Percentiles rank a stretch among this genome's conserved stretches.
These are phyloP conservation scores for Apogon talboti DNA, from an alignment of 2,797 vertebrate genomes.

Conservation along the genomic window DNA sequence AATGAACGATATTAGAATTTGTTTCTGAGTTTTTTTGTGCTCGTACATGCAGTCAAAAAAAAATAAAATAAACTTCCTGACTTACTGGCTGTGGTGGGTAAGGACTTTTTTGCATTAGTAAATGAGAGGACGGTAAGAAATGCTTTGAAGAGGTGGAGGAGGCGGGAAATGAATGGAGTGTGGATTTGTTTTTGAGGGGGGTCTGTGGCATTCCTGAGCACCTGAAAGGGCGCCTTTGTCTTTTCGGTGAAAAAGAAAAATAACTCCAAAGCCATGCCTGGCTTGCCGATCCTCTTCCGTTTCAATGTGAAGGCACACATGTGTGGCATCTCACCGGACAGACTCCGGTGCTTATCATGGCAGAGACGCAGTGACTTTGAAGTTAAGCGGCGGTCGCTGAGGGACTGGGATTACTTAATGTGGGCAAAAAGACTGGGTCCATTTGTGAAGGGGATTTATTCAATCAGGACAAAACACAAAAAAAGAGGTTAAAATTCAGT, in stretches of 20 bases:
- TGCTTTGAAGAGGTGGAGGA: conserved; percentile 43
- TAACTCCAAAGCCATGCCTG: conserved; percentile 10
- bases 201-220: conserved; percentile 26
- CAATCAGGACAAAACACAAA: neutral
- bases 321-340: conserved; percentile 34
- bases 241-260: neutral
- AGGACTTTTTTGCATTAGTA: conserved; percentile 41
- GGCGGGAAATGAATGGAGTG: neutral
- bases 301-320: conserved; percentile 46
- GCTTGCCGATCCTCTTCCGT: conserved; percentile 29
- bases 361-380: conserved; percentile 35
- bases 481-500: neutral
- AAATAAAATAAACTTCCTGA: conserved; percentile 10
- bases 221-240: conserved; percentile 67
- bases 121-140: conserved; percentile 26
- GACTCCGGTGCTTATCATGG: conserved; percentile 26
- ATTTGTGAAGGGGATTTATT: conserved; percentile 1
- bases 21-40: neutral
- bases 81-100: neutral
- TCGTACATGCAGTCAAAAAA: too few species aligned
- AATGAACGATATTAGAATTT: conserved; percentile 9
- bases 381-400: conserved; percentile 10
- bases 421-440: neutral
- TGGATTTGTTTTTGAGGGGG: conserved; percentile 14
- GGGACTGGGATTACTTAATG: conserved; percentile 12